Percentiles rank a stretch among this genome's conserved stretches.
phyloP scores from a whole-genome alignment of 2,797 vertebrate genomes.

The Okamejei kenojei region DNA sequence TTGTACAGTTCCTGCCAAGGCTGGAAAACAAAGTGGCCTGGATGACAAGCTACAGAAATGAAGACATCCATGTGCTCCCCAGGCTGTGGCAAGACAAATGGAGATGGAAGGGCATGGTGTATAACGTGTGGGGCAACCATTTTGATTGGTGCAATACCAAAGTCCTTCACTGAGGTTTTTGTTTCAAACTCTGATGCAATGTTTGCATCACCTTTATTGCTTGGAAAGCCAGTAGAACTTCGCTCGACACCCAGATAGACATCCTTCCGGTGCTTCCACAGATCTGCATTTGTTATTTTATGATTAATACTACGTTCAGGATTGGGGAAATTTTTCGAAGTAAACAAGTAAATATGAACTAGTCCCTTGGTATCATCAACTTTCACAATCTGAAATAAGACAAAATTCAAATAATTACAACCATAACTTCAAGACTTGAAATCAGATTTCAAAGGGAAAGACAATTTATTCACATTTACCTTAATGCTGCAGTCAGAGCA shows the following conservation, averaged over 20 bases:
- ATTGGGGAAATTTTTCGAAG: conserved; percentile 66
- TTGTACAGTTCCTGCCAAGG: conserved; percentile 85
- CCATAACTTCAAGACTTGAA: neutral
- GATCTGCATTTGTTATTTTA: conserved; percentile 64
- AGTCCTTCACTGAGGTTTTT: conserved; percentile 44
- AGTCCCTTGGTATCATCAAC: conserved; percentile 59
- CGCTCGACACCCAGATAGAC: conserved; percentile 57
- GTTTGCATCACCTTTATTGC: conserved; percentile 39
- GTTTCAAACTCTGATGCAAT: conserved; percentile 24
- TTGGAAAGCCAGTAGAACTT: conserved; percentile 40
- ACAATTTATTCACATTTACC: conserved; percentile 57
- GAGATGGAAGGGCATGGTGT: conserved; percentile 60
- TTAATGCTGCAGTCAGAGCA: conserved; percentile 74
- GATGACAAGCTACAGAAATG: conserved; percentile 81
- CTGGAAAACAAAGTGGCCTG: conserved; percentile 86
- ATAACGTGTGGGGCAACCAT: neutral
- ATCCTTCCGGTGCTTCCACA: conserved; percentile 79
- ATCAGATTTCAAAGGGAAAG: neutral
- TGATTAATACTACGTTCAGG: conserved; percentile 68
- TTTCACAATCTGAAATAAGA: conserved; percentile 64
- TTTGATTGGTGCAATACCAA: conserved; percentile 43
- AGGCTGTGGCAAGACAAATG: conserved; percentile 64
- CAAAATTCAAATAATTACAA: conserved; percentile 32
- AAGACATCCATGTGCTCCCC: conserved; percentile 82
- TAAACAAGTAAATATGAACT: conserved; percentile 72